A percentile compares a stretch with the other conserved stretches of the same genome.
Evolutionary conservation across 2,113 vertebrate genomes (phyloP).

Genomic region (Xyliphius kryptos): DNA sequence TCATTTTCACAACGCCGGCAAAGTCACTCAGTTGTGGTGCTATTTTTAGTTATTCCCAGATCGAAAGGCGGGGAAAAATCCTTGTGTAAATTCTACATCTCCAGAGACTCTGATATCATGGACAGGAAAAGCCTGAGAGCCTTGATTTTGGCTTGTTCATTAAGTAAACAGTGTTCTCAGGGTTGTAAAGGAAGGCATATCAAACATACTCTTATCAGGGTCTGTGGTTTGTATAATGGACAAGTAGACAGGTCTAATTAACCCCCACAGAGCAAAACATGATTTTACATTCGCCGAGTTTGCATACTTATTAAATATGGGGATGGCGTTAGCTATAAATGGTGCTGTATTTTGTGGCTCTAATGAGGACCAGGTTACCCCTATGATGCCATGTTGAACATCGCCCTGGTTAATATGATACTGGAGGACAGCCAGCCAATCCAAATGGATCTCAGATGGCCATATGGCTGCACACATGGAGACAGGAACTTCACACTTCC

Average conservation of each 20-base stretch:
- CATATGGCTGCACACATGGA: slow-evolving; percentile 9
- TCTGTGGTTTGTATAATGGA: neutral
- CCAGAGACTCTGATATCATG: neutral
- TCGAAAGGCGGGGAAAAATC: neutral
- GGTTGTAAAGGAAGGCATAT: neutral
- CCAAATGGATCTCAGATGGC: slow-evolving; percentile 31
- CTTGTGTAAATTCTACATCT: neutral
- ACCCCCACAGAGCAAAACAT: too few species aligned
- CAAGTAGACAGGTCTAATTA: too few species aligned
- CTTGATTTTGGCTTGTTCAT: neutral
- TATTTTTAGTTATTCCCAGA: slow-evolving; percentile 10
- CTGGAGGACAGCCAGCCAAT: slow-evolving; percentile 17
- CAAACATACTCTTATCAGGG: neutral
- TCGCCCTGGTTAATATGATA: slow-evolving; percentile 13
- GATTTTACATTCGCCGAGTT: too few species aligned
- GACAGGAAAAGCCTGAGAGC: neutral
- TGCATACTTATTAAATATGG: too few species aligned
- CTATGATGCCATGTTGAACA: slow-evolving; percentile 16
- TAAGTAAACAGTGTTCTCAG: neutral
- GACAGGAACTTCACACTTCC: slow-evolving; percentile 26
- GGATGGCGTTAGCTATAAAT: too few species aligned
- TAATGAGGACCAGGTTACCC: neutral
- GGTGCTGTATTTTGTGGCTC: neutral
- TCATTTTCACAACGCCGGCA: too few species aligned
- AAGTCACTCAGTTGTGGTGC: neutral